A percentile compares a stretch with the other conserved stretches of the same genome.
Evolutionary conservation across 2,113 vertebrate genomes (phyloP).

Genomic region (Morphnarchus princeps): DNA sequence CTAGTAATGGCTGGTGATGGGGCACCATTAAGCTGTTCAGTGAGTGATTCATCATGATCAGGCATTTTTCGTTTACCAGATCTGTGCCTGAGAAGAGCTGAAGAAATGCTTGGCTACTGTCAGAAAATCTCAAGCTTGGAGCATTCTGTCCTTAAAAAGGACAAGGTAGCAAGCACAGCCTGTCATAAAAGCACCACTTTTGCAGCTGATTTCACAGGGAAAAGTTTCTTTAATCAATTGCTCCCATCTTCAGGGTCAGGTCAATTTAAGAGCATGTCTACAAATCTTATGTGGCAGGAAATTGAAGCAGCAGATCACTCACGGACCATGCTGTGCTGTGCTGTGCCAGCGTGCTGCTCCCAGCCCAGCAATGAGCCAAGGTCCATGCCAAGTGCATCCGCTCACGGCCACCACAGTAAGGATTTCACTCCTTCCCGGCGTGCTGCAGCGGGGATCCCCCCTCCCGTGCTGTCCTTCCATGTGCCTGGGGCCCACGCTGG

Average conservation of each 20-base stretch:
- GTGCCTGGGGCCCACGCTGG: background rate
- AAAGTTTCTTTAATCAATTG: background rate
- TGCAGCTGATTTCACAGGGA: background rate
- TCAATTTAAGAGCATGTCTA: background rate
- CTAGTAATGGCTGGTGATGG: background rate
- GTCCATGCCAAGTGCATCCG: accelerated
- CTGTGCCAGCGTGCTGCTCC: background rate
- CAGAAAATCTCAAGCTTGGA: background rate
- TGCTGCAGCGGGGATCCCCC: background rate
- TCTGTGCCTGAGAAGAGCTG: background rate
- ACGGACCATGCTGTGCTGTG: accelerated
- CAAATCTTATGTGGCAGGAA: background rate
- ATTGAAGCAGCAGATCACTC: background rate
- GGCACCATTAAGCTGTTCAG: background rate
- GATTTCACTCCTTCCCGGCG: accelerated
- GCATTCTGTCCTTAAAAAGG: background rate
- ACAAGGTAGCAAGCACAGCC: background rate
- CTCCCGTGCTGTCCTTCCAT: background rate
- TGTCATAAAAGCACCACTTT: background rate
- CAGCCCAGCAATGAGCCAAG: background rate
- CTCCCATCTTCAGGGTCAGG: background rate
- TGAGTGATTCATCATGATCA: background rate
- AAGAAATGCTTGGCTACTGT: background rate
- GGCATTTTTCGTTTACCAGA: background rate
- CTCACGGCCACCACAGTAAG: background rate